These are phyloP conservation scores for Pan paniscus DNA, from an alignment of 2,113 vertebrate species.

Conservation along the genomic window DNA sequence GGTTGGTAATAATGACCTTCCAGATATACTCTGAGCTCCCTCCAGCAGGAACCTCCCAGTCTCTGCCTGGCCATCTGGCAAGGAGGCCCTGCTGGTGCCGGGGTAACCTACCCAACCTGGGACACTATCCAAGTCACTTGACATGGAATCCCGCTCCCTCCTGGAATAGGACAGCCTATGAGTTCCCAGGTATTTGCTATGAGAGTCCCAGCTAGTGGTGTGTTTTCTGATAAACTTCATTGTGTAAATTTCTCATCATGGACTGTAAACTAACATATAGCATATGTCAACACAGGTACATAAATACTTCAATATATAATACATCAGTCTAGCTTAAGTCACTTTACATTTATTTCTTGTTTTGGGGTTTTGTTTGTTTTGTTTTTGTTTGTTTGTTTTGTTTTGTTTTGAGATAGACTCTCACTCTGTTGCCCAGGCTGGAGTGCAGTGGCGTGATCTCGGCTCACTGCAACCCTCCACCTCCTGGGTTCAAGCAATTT, in stretches of 20 bases:
- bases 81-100: not conserved
- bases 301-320: not conserved
- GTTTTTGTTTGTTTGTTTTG: too few relatives aligned
- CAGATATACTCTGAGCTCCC: not conserved
- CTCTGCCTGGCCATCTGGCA: not conserved
- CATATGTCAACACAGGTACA: not conserved
- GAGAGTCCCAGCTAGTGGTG: not conserved
- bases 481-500: too few relatives aligned
- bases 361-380: too few relatives aligned
- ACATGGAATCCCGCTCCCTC: not conserved
- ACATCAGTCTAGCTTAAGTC: not conserved
- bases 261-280: not conserved
- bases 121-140: not conserved
- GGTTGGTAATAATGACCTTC: constrained; percentile 43
- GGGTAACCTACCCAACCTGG: not conserved
- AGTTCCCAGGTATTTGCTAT: not conserved
- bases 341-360: not conserved
- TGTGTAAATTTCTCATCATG: not conserved
- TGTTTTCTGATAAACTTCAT: not conserved
- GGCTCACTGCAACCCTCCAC: too few relatives aligned
- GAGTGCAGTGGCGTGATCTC: too few relatives aligned
- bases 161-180: not conserved
- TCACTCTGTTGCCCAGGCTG: too few relatives aligned
- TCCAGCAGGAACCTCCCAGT: not conserved
- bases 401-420: too few relatives aligned